phyloP scores from a whole-genome alignment of 2,797 vertebrate species.

The Huso huso region DNA sequence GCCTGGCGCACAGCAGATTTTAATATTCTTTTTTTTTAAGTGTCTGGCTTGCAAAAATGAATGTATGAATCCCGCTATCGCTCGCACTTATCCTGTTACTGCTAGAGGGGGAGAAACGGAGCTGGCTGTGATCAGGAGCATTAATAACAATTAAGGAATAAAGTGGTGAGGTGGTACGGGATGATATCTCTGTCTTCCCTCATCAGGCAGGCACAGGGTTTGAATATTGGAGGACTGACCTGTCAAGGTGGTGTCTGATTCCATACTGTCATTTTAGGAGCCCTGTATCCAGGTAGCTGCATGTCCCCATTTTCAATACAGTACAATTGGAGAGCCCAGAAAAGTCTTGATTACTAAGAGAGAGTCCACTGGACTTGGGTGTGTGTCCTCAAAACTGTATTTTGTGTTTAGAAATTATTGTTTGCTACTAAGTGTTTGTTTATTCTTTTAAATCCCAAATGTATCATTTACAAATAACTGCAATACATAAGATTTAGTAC shows the following conservation, averaged over 20 bases:
- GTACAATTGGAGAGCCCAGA: neutral
- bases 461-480: no score
- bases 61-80: constrained; percentile 54
- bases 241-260: constrained; percentile 25
- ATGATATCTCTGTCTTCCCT: constrained; percentile 25
- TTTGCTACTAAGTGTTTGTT: no score
- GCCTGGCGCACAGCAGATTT: constrained; percentile 55
- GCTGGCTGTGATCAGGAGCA: constrained; percentile 60
- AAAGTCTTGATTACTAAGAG: neutral
- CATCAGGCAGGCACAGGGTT: constrained; percentile 22
- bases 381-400: no score
- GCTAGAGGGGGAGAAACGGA: constrained; percentile 34
- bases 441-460: no score
- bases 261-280: no score
- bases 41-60: constrained; percentile 53
- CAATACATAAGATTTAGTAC: no score
- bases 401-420: no score
- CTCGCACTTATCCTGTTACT: constrained; percentile 45
- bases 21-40: constrained; percentile 47
- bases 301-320: neutral
- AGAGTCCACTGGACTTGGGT: neutral
- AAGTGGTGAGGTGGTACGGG: constrained; percentile 37
- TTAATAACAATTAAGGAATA: constrained; percentile 64
- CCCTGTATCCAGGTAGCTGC: no score
- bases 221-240: constrained; percentile 28